Evolutionary conservation across 1,140 invertebrate species (phyloP), one percentile per base, ranked within the genome.

Genomic region (Dendroctonus valens): DNA sequence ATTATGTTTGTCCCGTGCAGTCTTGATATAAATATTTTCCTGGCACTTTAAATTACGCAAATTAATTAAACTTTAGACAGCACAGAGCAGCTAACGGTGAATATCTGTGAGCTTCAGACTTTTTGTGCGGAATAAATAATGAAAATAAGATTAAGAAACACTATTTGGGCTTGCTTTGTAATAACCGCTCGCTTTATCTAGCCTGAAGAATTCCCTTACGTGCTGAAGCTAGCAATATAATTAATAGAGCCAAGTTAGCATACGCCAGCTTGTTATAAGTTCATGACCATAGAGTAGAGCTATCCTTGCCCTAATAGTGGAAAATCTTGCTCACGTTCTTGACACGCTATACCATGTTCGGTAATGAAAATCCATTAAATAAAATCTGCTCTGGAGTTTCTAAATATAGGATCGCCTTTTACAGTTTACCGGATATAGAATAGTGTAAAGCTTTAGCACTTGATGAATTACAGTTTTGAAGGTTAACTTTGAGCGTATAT

Each of bases 351-450:
- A 44, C 55, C 50, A 52, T 58, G 55, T 44, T 44, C 4, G 41
- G 41, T 58, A 58, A 58, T 58, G 55, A 58, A 58, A 58, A 42
- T 58, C 44, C 55, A 58, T 42, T 58, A 42, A 58, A 50, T 4
- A 42, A 42, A 11, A 58, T n/a, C 44, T 58, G 39, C 12, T 42
- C 55, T 44, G 55, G 7, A 42, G n/a, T 15, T 14, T 41, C 55
- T 44, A 55, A 58, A 58, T 42, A 58, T 58, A 58, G 55, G 15
- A 11, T n/a, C 49, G 52, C 52, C 40, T 54, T 54, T 54, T 39
- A 54, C 38, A 9, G n/a, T 54, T 54, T 12, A 6, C 9, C 39
- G n/a, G 11, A 48, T 48, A 48, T 48, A 48, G 14, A n/a, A 14
- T 11, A 48, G 46, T 48, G 14, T 48, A 48, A n/a, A 52, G 26